These are phyloP conservation scores for Diarsia dahlii DNA, from an alignment of 2,888 invertebrate species.

Conservation along the genomic window DNA sequence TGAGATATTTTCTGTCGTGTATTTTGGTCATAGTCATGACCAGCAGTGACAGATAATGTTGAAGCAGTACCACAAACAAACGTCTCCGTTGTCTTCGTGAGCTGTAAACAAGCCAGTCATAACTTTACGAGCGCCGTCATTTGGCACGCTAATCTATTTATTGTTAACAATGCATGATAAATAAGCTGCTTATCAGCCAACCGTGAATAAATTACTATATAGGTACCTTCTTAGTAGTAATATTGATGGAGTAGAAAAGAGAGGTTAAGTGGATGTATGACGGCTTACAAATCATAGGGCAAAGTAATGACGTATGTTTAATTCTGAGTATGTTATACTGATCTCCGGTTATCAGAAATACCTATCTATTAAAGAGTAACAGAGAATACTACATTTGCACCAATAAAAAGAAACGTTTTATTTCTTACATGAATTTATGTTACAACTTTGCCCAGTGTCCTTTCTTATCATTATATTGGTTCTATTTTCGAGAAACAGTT, in stretches of 20 bases:
- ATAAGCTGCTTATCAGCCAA: slow-evolving; percentile 46
- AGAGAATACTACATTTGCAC: neutral
- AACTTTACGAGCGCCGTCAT: slow-evolving; percentile 52
- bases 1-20: neutral
- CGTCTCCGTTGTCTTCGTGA: slow-evolving; percentile 8
- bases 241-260: slow-evolving; percentile 8
- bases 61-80: slow-evolving; percentile 35
- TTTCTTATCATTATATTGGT: neutral
- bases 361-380: neutral
- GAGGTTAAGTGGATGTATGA: neutral
- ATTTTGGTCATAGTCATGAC: neutral
- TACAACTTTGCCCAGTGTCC: neutral
- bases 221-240: neutral
- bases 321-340: neutral
- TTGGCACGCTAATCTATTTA: slow-evolving; percentile 66
- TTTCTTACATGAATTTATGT: neutral
- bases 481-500: neutral
- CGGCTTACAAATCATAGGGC: neutral
- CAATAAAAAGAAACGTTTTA: neutral
- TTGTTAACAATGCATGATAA: slow-evolving; percentile 61
- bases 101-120: slow-evolving; percentile 44
- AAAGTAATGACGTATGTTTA: neutral
- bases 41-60: slow-evolving; percentile 6
- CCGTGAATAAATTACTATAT: slow-evolving; percentile 36
- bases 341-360: neutral